Conservation (phyloP, 2,888 invertebrate species). For the Megamerina dolium region DNA sequence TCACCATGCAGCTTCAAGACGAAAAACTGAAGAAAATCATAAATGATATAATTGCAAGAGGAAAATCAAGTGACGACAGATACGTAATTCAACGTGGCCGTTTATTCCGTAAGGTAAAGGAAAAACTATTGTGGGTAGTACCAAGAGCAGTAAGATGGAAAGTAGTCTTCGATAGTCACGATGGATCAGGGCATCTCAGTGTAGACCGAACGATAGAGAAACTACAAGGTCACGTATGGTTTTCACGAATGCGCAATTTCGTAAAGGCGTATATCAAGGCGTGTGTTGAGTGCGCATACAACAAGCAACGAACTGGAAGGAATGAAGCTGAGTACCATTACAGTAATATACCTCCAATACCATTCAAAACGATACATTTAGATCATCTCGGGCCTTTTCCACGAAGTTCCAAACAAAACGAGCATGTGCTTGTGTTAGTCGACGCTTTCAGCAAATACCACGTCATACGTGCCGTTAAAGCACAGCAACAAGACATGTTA, state of each 20-base stretch:
- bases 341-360: constrained; percentile 8
- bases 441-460: constrained; percentile 18
- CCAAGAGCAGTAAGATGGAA: constrained; percentile 11
- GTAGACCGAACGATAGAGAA: constrained; percentile 11
- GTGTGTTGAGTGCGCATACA: constrained; percentile 31
- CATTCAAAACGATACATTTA: constrained; percentile 11
- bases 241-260: constrained; percentile 3
- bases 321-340: constrained; percentile 16
- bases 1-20: too few species aligned
- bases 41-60: too few species aligned
- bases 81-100: neutral
- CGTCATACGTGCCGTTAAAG: neutral
- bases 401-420: constrained; percentile 11
- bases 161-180: constrained; percentile 6
- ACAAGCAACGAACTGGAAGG: constrained; percentile 25
- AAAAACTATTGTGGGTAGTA: constrained; percentile 7
- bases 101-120: constrained; percentile 2
- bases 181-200: constrained; percentile 11
- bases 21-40: too few species aligned
- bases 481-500: too few species aligned
- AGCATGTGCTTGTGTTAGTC: constrained; percentile 12
- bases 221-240: constrained; percentile 9
- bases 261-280: constrained; percentile 4
- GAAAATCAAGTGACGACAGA: too few species aligned
- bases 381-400: constrained; percentile 16